These are phyloP conservation scores for Brachyptera putata DNA, from an alignment of 2,888 invertebrate species.

Conservation along the genomic window DNA sequence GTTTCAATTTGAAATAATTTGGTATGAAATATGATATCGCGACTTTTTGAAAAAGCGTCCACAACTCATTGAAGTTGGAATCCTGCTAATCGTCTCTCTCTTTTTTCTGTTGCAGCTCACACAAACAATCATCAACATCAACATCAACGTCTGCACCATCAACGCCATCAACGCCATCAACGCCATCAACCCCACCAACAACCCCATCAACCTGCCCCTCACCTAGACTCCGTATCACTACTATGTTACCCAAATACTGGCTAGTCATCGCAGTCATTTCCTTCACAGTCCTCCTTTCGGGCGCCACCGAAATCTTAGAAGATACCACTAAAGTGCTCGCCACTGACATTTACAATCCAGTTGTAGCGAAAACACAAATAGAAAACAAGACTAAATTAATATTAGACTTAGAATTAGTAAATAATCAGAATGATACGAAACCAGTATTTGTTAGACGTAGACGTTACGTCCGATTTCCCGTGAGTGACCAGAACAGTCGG, in stretches of 20 bases:
- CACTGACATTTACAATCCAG: too few relatives aligned
- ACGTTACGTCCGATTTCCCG: slow-evolving; percentile 10
- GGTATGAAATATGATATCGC: too few relatives aligned
- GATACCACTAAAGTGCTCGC: neutral
- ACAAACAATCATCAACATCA: too few relatives aligned
- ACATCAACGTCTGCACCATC: too few relatives aligned
- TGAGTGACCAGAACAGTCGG: neutral
- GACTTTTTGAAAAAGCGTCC: too few relatives aligned
- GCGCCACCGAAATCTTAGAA: neutral
- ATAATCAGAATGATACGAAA: neutral
- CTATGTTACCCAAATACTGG: neutral
- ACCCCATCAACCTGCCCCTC: neutral
- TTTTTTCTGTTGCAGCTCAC: too few relatives aligned
- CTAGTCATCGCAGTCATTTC: neutral
- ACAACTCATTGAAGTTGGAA: too few relatives aligned
- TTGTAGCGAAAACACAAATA: too few relatives aligned
- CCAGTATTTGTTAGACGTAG: neutral
- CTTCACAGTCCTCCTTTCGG: neutral
- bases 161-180: neutral
- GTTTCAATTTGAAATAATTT: too few relatives aligned
- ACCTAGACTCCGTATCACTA: neutral
- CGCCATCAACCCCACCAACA: neutral
- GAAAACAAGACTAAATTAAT: neutral
- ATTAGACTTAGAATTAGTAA: neutral
- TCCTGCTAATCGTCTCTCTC: too few relatives aligned